Evolutionary conservation across 2,888 invertebrate species (phyloP), one percentile per base, ranked within the genome.

Genomic region (Hetaerina titia): DNA sequence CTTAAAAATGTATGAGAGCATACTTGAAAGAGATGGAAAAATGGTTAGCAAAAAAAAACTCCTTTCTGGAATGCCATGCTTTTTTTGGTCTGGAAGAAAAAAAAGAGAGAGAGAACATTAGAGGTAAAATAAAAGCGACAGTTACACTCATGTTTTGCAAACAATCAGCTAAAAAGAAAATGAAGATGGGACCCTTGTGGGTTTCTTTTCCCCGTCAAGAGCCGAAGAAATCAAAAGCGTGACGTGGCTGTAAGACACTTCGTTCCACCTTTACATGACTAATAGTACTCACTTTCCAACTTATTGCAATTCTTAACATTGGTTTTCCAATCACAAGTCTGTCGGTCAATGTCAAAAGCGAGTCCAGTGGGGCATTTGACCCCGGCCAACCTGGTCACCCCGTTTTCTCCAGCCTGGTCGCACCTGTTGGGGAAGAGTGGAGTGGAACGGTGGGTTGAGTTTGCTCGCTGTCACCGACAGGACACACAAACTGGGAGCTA

Each of bases 241-340:
- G 92, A 74, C 69, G 74, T 92, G 92, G 92, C 92, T 56, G 22
- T 9, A 22, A 64, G 92, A 69, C 81, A 89, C 60, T 88, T 94
- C 58, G 57, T 69, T 87, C 87, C 94, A 69, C 81, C 94, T n/a
- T 17, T 88, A 25, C 60, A 94, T 22, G 45, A 88, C 95, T 94
- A 88, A 81, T 31, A 60, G 45, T 74, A 96, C 99, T 99, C 98
- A 99, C 99, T 99, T 98, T 99, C 99, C 97, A 98, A 96, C 97
- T 98, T 97, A 97, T 99, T 98, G 98, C 99, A 99, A 98, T 99
- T 99, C 98, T 98, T 98, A 97, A 99, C 99, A 98, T 99, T 98
- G 97, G 98, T 98, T 98, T 98, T 99, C 99, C 99, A 99, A 97
- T 99, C 99, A 97, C 99, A 99, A 96, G 99, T 99, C 97, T 99